Evolutionary conservation across 2,797 vertebrate genomes (phyloP).

Genomic region (Sus cebifrons): DNA sequence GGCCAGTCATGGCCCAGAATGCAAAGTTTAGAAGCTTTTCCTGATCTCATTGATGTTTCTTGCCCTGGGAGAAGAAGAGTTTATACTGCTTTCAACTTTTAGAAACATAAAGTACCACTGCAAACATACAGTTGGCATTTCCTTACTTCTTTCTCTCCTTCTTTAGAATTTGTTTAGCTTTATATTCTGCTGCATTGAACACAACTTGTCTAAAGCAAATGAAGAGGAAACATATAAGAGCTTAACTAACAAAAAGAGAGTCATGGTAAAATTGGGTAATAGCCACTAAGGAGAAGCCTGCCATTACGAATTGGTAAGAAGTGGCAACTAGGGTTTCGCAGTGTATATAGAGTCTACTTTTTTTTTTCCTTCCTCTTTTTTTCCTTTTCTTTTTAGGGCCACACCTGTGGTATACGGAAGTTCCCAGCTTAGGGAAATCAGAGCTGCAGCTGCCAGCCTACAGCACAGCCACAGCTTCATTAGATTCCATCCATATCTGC

Average conservation of each 20-base stretch:
- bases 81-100: neutral
- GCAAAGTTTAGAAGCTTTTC: neutral
- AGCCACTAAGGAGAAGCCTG: neutral
- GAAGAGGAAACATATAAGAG: neutral
- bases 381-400: too few relatives aligned
- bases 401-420: too few relatives aligned
- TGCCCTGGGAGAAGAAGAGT: neutral
- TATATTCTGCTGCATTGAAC: neutral
- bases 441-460: too few relatives aligned
- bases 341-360: neutral
- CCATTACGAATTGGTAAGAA: neutral
- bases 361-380: too few relatives aligned
- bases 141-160: neutral
- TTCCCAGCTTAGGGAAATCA: too few relatives aligned
- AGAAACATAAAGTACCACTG: neutral
- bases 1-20: neutral
- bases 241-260: neutral
- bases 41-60: neutral
- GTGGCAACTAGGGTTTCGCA: too few relatives aligned
- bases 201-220: neutral
- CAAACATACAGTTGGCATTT: neutral
- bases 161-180: conserved; percentile 32
- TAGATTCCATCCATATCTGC: too few relatives aligned
- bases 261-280: neutral
- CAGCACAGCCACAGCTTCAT: too few relatives aligned